phyloP scores from a whole-genome alignment of 1,140 invertebrate species.

The Ceratina australensis region DNA sequence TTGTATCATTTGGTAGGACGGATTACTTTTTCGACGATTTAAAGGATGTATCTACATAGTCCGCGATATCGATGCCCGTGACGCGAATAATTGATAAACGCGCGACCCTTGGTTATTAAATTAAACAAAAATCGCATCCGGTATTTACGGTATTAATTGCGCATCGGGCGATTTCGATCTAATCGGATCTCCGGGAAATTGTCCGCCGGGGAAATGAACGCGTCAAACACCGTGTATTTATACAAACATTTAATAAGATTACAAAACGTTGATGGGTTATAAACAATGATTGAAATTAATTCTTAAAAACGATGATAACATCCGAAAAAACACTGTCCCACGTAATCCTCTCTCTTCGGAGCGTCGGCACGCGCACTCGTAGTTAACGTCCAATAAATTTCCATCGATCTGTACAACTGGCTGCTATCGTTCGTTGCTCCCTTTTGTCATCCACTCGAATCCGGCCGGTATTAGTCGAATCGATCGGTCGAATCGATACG shows the following conservation, averaged over 20 bases:
- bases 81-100: background rate
- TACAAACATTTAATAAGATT: slow-evolving; percentile 47
- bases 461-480: too few relatives aligned
- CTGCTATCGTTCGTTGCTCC: too few relatives aligned
- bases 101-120: background rate
- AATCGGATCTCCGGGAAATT: slow-evolving; percentile 1
- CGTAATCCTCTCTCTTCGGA: too few relatives aligned
- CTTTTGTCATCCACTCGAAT: too few relatives aligned
- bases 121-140: background rate
- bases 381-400: background rate
- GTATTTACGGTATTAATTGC: background rate
- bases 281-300: background rate
- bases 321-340: too few relatives aligned
- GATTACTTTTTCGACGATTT: background rate
- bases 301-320: background rate
- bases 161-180: background rate
- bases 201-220: background rate
- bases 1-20: background rate
- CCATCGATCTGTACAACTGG: background rate
- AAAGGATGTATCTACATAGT: background rate
- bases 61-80: too few relatives aligned
- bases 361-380: background rate
- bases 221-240: slow-evolving; percentile 29
- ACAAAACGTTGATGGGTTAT: background rate
- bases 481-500: too few relatives aligned